Conservation (phyloP, 2,797 vertebrate genomes). For the Nasua narica region DNA sequence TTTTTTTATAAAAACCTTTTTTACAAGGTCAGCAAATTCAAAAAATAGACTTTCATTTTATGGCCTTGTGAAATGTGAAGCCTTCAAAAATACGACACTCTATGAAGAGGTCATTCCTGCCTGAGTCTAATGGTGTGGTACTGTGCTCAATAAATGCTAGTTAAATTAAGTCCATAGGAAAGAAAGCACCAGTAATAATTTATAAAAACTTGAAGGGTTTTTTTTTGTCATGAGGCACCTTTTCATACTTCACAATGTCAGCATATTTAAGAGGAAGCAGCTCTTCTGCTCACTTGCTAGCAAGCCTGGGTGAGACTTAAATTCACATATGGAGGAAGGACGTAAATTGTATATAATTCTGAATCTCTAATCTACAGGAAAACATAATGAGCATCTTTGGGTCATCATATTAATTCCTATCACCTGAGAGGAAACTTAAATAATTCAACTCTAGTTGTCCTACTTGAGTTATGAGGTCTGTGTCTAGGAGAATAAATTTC, state of each 20-base stretch:
- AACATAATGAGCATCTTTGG: constrained; percentile 28
- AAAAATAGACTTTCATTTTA: neutral
- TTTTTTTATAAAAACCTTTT: neutral
- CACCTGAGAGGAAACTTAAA: constrained; percentile 49
- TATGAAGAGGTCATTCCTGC: neutral
- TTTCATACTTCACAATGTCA: constrained; percentile 61
- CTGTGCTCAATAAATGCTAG: neutral
- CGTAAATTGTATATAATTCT: constrained; percentile 43
- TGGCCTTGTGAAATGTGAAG: neutral
- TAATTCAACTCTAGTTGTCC: constrained; percentile 29
- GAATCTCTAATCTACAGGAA: constrained; percentile 38
- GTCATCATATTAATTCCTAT: constrained; percentile 55
- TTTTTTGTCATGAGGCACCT: neutral
- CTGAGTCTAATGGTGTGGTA: neutral
- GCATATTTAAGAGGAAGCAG: constrained; percentile 69
- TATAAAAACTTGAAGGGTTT: neutral
- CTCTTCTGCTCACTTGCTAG: constrained; percentile 47
- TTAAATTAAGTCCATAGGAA: neutral
- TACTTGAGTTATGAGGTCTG: constrained; percentile 13
- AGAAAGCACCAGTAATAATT: neutral
- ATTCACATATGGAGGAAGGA: constrained; percentile 26
- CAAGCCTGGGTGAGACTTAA: constrained; percentile 56
- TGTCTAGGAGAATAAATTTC: neutral
- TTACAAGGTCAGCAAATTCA: neutral
- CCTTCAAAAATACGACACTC: neutral